A percentile compares a stretch with the other conserved stretches of the same genome.
phyloP scores from a whole-genome alignment of 2,888 invertebrate genomes.

The Pollenia amentaria region DNA sequence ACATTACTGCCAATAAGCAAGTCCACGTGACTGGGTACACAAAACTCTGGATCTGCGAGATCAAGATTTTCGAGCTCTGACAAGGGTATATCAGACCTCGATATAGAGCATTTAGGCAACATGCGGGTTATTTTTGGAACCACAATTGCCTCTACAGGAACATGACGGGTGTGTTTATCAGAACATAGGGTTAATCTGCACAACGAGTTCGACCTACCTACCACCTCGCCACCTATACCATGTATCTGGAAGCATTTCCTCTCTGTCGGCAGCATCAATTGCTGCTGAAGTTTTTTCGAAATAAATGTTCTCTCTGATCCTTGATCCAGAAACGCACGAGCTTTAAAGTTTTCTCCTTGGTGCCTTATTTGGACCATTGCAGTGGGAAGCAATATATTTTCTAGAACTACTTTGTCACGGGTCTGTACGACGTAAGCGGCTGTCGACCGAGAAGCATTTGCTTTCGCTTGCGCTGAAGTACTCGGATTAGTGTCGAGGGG shows the following conservation, averaged over 20 bases:
- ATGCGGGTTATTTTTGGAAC: slow-evolving; percentile 22
- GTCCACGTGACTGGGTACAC: slow-evolving; percentile 11
- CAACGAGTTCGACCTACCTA: background rate
- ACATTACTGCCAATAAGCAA: slow-evolving; percentile 50
- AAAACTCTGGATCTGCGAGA: slow-evolving; percentile 41
- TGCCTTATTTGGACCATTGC: too few relatives aligned
- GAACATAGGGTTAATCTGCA: slow-evolving; percentile 30
- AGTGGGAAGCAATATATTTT: too few relatives aligned
- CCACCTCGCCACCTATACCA: slow-evolving; percentile 18
- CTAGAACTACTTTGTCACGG: too few relatives aligned
- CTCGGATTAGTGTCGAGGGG: too few relatives aligned
- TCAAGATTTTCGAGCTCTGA: background rate
- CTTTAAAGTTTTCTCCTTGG: background rate
- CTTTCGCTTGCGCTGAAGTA: too few relatives aligned
- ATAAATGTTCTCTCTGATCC: slow-evolving; percentile 32
- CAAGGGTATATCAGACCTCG: background rate
- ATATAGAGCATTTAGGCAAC: background rate
- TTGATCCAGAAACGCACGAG: slow-evolving; percentile 20
- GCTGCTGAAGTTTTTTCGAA: slow-evolving; percentile 11
- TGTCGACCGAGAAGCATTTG: too few relatives aligned
- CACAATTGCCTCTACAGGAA: slow-evolving; percentile 10
- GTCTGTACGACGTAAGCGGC: too few relatives aligned
- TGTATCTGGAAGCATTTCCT: slow-evolving; percentile 9
- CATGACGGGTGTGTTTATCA: background rate
- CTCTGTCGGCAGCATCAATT: slow-evolving; percentile 13